A percentile compares a stretch with the other conserved stretches of the same genome.
These are phyloP conservation scores for Dolomedes plantarius DNA, from an alignment of 2,888 invertebrate genomes.

Conservation along the genomic window DNA sequence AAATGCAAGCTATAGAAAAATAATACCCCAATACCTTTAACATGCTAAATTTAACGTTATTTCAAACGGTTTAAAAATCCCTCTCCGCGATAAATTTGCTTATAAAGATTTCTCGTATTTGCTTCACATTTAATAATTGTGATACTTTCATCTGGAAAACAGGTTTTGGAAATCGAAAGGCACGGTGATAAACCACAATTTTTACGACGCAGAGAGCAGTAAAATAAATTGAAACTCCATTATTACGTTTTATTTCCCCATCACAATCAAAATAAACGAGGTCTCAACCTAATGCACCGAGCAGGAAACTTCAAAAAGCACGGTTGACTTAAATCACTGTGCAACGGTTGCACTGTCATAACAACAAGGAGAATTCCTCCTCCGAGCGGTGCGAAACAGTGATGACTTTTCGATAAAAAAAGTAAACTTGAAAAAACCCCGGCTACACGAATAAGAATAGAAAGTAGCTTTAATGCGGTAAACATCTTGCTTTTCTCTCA, in stretches of 20 bases:
- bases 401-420: conserved; percentile 71
- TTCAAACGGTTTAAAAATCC: too few species aligned
- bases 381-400: conserved; percentile 60
- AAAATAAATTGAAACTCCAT: conserved; percentile 1
- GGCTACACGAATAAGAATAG: conserved; percentile 63
- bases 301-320: background rate
- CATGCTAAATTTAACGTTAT: too few species aligned
- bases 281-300: background rate
- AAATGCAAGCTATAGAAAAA: too few species aligned
- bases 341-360: background rate
- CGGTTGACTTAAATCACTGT: conserved; percentile 42
- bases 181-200: background rate
- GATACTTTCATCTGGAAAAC: background rate
- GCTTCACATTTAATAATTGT: background rate
- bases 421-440: background rate
- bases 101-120: too few species aligned
- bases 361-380: conserved; percentile 53
- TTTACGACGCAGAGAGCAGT: background rate
- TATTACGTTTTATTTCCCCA: conserved; percentile 14
- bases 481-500: conserved; percentile 63
- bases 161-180: background rate
- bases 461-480: conserved; percentile 66
- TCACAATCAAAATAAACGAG: conserved; percentile 12
- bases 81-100: too few species aligned
- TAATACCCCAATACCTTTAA: too few species aligned